These are phyloP conservation scores for Xenopus laevis DNA, from an alignment of 2,113 vertebrate species.

Conservation along the genomic window DNA sequence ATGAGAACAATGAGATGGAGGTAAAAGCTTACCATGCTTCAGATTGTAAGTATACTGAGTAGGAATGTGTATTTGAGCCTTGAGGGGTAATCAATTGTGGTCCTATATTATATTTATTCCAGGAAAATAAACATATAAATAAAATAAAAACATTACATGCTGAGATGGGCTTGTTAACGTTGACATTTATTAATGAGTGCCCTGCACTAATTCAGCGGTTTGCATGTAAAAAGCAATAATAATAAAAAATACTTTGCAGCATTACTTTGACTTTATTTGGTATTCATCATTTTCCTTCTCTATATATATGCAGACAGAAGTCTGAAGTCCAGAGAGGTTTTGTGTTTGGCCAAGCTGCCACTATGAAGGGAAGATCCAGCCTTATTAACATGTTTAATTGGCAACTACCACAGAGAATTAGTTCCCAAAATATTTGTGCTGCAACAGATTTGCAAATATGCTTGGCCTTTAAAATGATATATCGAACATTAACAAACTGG, in stretches of 20 bases:
- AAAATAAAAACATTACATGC: too few species aligned
- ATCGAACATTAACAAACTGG: conserved; percentile 25
- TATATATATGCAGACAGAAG: conserved; percentile 15
- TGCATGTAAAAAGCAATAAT: too few species aligned
- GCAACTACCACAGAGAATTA: conserved; percentile 29
- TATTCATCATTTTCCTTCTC: background rate
- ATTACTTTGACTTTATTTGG: conserved; percentile 2
- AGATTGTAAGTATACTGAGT: too few species aligned
- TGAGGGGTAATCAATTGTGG: too few species aligned
- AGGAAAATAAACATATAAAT: too few species aligned
- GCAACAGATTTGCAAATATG: conserved; percentile 39
- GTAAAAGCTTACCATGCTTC: too few species aligned
- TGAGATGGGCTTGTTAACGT: too few species aligned
- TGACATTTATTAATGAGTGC: too few species aligned
- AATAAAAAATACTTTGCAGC: too few species aligned
- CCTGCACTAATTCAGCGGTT: too few species aligned
- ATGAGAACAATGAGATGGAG: too few species aligned
- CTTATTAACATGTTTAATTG: conserved; percentile 43
- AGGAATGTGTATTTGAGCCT: too few species aligned
- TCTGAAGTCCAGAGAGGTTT: conserved; percentile 8
- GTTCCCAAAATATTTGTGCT: conserved; percentile 33
- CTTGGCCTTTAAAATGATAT: conserved; percentile 38
- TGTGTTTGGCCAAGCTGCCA: conserved; percentile 20
- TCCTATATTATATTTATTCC: background rate
- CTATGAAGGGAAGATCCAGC: conserved; percentile 35